Evolutionary conservation across 2,113 vertebrate species (phyloP).

Genomic region (Salvelinus namaycush): DNA sequence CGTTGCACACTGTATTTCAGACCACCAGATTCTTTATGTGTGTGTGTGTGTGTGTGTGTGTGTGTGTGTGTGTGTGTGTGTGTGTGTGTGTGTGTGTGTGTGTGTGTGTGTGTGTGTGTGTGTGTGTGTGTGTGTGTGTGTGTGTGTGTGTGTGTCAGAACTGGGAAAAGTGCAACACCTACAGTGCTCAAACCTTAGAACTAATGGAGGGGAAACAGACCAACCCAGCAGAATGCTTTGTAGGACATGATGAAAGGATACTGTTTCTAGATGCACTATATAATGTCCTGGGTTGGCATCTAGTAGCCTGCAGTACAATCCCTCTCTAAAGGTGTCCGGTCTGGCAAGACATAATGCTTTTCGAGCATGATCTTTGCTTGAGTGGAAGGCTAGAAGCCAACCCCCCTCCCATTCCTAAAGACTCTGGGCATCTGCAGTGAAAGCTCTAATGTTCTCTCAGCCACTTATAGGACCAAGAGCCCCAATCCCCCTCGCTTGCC

Average conservation of each 20-base stretch:
- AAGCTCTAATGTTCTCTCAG: not conserved
- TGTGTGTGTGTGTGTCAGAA: not conserved
- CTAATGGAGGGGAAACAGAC: not conserved
- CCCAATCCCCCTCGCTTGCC: not conserved
- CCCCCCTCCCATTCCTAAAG: constrained; percentile 10
- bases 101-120: not conserved
- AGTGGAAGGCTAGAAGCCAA: constrained; percentile 9
- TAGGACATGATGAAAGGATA: no score
- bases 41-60: constrained; percentile 1
- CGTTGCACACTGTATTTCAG: constrained; percentile 38
- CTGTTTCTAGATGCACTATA: no score
- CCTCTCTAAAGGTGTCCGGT: not conserved
- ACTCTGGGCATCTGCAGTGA: not conserved
- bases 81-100: constrained; percentile 8
- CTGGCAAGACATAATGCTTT: not conserved
- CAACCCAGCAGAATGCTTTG: not conserved
- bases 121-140: not conserved
- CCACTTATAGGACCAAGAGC: not conserved
- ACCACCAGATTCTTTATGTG: constrained; percentile 17
- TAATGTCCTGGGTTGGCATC: not conserved
- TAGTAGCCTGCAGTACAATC: not conserved
- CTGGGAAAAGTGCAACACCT: not conserved
- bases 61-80: not conserved
- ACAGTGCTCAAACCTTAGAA: no score
- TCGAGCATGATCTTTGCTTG: not conserved